A percentile compares a stretch with the other conserved stretches of the same genome.
Conservation (phyloP, 2,888 invertebrate genomes). For the Tolmerus cingulatus region DNA sequence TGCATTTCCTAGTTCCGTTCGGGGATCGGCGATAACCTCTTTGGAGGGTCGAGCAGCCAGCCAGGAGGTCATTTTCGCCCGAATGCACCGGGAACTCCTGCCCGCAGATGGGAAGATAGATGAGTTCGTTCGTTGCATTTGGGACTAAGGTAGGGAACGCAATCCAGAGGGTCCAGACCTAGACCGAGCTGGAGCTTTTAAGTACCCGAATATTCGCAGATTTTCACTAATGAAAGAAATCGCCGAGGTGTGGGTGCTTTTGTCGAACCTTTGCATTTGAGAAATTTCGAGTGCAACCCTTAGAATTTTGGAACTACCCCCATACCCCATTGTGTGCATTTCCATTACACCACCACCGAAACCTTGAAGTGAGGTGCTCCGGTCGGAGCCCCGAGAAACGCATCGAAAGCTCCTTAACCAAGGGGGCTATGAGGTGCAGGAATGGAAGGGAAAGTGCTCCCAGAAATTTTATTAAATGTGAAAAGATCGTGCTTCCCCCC, state of each 20-base stretch:
- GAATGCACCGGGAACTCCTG: not conserved
- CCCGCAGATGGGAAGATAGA: not conserved
- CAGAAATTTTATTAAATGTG: constrained; percentile 4
- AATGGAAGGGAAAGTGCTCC: not conserved
- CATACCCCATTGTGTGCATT: not conserved
- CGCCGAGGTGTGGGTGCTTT: not conserved
- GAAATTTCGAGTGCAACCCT: constrained; percentile 1
- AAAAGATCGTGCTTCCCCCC: not conserved
- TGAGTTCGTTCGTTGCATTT: not conserved
- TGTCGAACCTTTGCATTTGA: not conserved
- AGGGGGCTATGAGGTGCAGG: not conserved
- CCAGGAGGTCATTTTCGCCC: not conserved
- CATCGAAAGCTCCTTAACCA: not conserved
- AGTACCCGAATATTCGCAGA: constrained; percentile 16
- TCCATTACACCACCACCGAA: not conserved
- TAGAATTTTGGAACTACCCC: not conserved
- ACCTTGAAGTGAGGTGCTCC: not conserved
- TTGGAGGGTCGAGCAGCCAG: not conserved
- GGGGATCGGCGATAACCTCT: not conserved
- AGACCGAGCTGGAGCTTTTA: constrained; percentile 8
- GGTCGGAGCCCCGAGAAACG: not conserved
- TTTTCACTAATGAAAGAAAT: constrained; percentile 33
- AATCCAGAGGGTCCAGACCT: not conserved
- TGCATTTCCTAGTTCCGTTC: constrained; percentile 34
- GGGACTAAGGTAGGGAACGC: not conserved